These are phyloP conservation scores for Allolobophora icterica DNA, from an alignment of 2,888 invertebrate species.

Conservation along the genomic window DNA sequence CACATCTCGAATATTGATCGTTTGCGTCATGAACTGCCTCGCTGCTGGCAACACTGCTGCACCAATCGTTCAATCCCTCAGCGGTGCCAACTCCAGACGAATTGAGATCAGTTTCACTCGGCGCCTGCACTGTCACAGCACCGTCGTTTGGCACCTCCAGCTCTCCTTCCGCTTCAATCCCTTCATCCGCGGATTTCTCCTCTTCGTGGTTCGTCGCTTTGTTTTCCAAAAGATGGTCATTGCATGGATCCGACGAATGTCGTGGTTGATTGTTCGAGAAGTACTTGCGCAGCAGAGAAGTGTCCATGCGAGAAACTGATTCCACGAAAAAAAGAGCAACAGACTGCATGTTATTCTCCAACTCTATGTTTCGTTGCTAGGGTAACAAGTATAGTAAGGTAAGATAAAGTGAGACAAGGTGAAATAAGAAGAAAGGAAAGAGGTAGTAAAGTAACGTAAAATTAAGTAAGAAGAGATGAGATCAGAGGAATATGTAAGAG, in stretches of 20 bases:
- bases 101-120: neutral
- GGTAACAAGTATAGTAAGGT: too few relatives aligned
- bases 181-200: neutral
- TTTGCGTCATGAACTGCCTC: neutral
- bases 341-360: neutral
- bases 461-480: too few relatives aligned
- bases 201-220: neutral
- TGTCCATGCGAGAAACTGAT: conserved; percentile 14
- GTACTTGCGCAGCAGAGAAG: conserved; percentile 12
- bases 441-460: too few relatives aligned
- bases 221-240: neutral
- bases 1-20: neutral
- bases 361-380: neutral
- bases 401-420: too few relatives aligned
- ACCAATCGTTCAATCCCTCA: neutral
- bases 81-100: neutral
- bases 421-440: too few relatives aligned
- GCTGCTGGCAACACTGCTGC: neutral
- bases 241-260: neutral
- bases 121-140: neutral
- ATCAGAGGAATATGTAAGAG: too few relatives aligned
- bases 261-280: neutral
- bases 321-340: neutral
- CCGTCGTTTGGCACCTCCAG: neutral
- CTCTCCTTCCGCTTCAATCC: neutral